Evolutionary conservation across 2,888 invertebrate species (phyloP), one percentile per base, ranked within the genome.

Genomic region (Tillus elongatus): DNA sequence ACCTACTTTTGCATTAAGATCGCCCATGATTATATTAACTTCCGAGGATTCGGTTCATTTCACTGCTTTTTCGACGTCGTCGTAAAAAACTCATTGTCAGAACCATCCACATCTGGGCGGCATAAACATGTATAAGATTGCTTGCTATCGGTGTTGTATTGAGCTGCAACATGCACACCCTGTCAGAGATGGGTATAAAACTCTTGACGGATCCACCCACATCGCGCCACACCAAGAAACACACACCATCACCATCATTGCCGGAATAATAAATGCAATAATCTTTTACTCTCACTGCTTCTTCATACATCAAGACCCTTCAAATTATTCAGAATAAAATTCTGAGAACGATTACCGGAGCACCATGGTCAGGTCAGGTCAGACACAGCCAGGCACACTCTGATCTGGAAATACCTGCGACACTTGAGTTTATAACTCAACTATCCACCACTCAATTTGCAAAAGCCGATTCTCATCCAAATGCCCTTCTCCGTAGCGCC

Each of bases 141-240:
- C 24, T 19, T 19, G 24, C 24, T 19, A 19, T 19, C 24, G 24
- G 24, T n/a, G 24, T 19, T 19, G 24, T 19, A 19, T 19, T 19
- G 6, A 19, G 24, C n/a, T 19, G 24, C 24, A 19, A n/a, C n/a
- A 19, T 19, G 24, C 24, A 19, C n/a, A 19, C 24, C n/a, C 24
- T 19, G n/a, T 19, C 24, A 19, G n/a, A 19, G 24, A 19, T 19
- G 24, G n/a, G 6, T 19, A n/a, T 8, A 19, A n/a, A 19, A 19
- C 24, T 19, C n/a, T 19, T 19, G 24, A 19, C 24, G 24, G 24
- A 19, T 19, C 24, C 24, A 19, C 24, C n/a, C 24, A 19, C 24
- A 19, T n/a, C n/a, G 24, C 24, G 24, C 24, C 24, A 8, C 24
- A 19, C 24, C 24, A 19, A 19, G 24, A 19, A 19, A 19, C 24